Conservation (phyloP, 2,888 invertebrate species). For the Melanostoma scalare region DNA sequence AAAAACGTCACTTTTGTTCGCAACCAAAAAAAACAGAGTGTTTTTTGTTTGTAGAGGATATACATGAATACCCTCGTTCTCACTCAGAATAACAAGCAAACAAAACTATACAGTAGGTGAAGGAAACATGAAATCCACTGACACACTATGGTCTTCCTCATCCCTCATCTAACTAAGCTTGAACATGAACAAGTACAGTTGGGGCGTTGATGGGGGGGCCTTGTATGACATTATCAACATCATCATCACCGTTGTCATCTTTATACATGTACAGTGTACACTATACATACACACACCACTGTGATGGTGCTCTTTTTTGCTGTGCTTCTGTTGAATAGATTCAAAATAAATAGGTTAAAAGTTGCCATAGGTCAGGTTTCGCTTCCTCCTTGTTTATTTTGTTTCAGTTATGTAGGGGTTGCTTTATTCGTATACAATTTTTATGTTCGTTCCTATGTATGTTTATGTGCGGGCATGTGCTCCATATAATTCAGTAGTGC, state of each 20-base stretch:
- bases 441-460: slow-evolving; percentile 12
- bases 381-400: slow-evolving; percentile 56
- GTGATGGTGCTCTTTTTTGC: neutral
- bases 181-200: slow-evolving; percentile 2
- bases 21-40: neutral
- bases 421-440: slow-evolving; percentile 18
- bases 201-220: slow-evolving; percentile 23
- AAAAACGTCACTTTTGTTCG: neutral
- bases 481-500: slow-evolving; percentile 48
- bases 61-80: slow-evolving; percentile 33
- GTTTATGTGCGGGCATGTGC: slow-evolving; percentile 11
- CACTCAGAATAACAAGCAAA: slow-evolving; percentile 33
- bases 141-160: slow-evolving; percentile 3
- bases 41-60: neutral
- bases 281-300: neutral
- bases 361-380: slow-evolving; percentile 66
- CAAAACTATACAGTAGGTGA: slow-evolving; percentile 30
- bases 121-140: slow-evolving; percentile 40
- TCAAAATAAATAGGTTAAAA: slow-evolving; percentile 66
- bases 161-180: neutral
- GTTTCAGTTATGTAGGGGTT: slow-evolving; percentile 15
- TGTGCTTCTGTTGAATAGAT: slow-evolving; percentile 37
- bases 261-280: neutral
- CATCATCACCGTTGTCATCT: slow-evolving; percentile 19
- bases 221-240: slow-evolving; percentile 36